Conservation (phyloP, 2,797 vertebrate species). For the Linurgus olivaceus region DNA sequence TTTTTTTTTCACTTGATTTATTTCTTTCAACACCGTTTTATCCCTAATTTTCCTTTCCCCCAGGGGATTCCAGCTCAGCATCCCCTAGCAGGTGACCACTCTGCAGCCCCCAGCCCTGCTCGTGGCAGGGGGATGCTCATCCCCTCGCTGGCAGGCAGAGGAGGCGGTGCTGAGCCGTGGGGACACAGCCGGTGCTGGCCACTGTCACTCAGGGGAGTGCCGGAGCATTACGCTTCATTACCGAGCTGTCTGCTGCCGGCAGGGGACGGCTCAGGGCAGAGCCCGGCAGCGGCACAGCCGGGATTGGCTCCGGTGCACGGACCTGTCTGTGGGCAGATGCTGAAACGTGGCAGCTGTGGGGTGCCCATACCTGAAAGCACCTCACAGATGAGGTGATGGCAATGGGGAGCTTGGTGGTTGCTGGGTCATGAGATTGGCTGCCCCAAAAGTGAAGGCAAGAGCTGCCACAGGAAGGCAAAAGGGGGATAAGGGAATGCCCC, state of each 20-base stretch:
- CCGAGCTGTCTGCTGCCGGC: constrained; percentile 67
- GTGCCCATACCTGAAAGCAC: rapidly evolving
- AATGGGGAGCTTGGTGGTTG: background rate
- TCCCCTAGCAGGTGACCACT: background rate
- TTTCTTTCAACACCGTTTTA: background rate
- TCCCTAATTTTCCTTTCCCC: background rate
- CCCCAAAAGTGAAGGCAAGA: background rate
- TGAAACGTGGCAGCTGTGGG: rapidly evolving
- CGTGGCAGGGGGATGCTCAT: background rate
- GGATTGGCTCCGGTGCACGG: background rate
- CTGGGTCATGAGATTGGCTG: background rate
- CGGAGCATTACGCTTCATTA: constrained; percentile 63
- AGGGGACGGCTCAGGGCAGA: constrained; percentile 49
- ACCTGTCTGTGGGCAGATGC: background rate
- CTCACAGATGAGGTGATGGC: background rate
- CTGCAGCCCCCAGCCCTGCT: background rate
- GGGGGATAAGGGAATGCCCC: rapidly evolving
- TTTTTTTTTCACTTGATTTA: background rate
- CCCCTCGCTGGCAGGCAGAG: background rate
- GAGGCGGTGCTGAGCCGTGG: background rate
- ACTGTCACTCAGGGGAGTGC: constrained; percentile 59
- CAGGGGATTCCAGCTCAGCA: background rate
- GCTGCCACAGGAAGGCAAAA: background rate
- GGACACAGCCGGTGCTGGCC: constrained; percentile 24
- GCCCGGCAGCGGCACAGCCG: background rate